Evolutionary conservation across 2,797 vertebrate genomes (phyloP).

Genomic region (Thunnus albacares): DNA sequence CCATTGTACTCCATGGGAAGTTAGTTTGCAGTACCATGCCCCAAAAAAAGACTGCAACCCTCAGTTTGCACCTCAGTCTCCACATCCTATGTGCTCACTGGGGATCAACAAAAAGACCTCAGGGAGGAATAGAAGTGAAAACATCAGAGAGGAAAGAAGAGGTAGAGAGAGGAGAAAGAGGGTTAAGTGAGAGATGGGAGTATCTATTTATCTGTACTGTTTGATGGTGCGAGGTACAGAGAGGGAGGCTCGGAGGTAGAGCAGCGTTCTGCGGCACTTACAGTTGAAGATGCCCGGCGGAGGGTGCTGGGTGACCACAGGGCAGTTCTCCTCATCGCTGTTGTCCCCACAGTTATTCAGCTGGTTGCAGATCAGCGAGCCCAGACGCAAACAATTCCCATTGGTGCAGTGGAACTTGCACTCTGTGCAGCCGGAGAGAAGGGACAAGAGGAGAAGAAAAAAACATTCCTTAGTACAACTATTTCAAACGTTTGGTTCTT

Average conservation of each 20-base stretch:
- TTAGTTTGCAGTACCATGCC: background rate
- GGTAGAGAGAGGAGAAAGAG: background rate
- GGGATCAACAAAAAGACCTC: conserved; percentile 1
- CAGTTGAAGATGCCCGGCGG: conserved; percentile 95
- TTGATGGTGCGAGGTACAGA: background rate
- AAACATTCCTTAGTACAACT: conserved; percentile 35
- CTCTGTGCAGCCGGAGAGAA: conserved; percentile 83
- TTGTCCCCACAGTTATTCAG: conserved; percentile 98
- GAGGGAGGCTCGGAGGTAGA: background rate
- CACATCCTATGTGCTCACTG: background rate
- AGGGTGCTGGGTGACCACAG: conserved; percentile 95
- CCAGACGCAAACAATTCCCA: conserved; percentile 96
- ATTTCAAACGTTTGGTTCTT: conserved; percentile 10
- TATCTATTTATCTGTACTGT: background rate
- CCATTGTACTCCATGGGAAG: background rate
- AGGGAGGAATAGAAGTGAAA: background rate
- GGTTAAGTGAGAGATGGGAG: background rate
- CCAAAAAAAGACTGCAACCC: background rate
- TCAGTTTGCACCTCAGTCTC: conserved; percentile 4
- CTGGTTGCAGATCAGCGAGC: conserved; percentile 97
- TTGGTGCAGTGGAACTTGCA: conserved; percentile 99
- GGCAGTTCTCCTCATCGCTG: conserved; percentile 97
- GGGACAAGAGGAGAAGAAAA: background rate
- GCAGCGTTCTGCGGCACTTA: conserved; percentile 84
- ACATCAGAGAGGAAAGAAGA: conserved; percentile 6